phyloP scores from a whole-genome alignment of 2,113 vertebrate species.

The Leiothrix lutea region DNA sequence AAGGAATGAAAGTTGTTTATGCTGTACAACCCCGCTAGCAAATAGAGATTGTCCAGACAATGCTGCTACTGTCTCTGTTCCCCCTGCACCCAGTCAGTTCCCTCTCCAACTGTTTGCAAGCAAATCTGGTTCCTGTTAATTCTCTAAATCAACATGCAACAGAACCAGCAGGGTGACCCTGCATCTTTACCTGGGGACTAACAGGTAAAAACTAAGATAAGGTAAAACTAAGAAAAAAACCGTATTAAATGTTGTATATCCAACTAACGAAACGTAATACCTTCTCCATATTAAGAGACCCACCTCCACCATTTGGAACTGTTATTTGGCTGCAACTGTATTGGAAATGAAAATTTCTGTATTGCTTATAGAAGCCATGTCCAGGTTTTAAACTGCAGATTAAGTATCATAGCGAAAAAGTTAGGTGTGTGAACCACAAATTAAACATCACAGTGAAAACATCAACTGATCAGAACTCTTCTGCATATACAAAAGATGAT shows the following conservation, averaged over 20 bases:
- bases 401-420: not conserved
- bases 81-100: not conserved
- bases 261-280: not conserved
- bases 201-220: no score
- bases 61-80: not conserved
- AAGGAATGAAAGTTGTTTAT: not conserved
- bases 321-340: not conserved
- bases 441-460: not conserved
- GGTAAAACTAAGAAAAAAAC: no score
- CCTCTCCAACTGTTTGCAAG: not conserved
- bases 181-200: not conserved
- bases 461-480: not conserved
- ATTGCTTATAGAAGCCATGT: not conserved
- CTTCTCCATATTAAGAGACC: not conserved
- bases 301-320: not conserved
- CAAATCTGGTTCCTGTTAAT: slow-evolving; percentile 8
- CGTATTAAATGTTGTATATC: not conserved
- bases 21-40: not conserved
- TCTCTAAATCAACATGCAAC: not conserved
- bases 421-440: not conserved
- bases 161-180: not conserved
- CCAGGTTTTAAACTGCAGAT: not conserved
- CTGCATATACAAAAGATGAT: not conserved
- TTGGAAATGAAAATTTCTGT: not conserved
- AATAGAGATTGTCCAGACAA: not conserved